Percentiles rank a stretch among this genome's conserved stretches.
Conservation (phyloP, 2,888 invertebrate genomes). For the Diabrotica balteata region DNA sequence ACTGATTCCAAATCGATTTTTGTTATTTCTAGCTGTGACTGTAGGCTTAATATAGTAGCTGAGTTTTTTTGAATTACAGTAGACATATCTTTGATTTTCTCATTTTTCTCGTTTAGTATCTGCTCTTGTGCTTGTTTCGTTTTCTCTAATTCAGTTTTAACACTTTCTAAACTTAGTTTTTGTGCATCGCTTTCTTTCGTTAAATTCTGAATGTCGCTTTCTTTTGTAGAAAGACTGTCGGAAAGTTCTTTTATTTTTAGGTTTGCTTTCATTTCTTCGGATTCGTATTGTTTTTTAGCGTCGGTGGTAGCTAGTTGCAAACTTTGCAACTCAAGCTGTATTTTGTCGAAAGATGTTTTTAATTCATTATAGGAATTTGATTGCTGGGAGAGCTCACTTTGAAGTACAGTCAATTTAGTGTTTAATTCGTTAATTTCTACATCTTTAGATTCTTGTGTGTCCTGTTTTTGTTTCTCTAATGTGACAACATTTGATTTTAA, state of each 20-base stretch:
- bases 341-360: constrained; percentile 42
- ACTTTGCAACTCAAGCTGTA: constrained; percentile 36
- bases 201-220: background rate
- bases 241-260: constrained; percentile 1
- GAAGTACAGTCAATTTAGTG: constrained; percentile 24
- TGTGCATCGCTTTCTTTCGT: constrained; percentile 19
- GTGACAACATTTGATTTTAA: constrained; percentile 22
- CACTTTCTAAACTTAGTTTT: constrained; percentile 39
- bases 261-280: constrained; percentile 42
- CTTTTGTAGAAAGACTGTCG: constrained; percentile 21
- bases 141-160: constrained; percentile 42
- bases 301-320: constrained; percentile 19
- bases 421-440: constrained; percentile 29
- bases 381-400: constrained; percentile 15
- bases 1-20: constrained; percentile 52
- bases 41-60: constrained; percentile 50
- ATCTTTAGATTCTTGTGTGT: constrained; percentile 32
- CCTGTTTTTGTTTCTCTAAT: constrained; percentile 38
- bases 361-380: constrained; percentile 36
- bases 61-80: constrained; percentile 24
- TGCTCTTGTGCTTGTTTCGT: constrained; percentile 35
- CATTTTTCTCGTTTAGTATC: constrained; percentile 11
- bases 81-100: constrained; percentile 15
- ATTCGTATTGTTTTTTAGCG: constrained; percentile 17
- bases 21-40: constrained; percentile 54